Conservation (phyloP, 2,113 vertebrate species). For the Callorhinus ursinus region DNA sequence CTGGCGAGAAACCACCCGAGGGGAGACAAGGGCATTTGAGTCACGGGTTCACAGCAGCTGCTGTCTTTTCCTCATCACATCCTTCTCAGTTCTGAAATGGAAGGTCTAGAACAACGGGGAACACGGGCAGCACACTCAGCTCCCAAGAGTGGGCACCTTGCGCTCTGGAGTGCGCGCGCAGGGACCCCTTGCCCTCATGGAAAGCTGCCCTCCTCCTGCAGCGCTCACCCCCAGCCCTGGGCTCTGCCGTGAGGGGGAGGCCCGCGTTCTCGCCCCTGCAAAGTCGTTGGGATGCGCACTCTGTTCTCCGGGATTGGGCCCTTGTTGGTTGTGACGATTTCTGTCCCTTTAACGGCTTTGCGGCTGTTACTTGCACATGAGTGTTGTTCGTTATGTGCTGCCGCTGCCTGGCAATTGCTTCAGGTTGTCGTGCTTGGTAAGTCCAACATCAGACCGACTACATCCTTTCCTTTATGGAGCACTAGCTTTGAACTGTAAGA, state of each 20-base stretch:
- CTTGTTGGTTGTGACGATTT: background rate
- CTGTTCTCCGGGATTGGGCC: background rate
- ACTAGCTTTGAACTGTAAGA: background rate
- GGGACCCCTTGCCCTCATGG: background rate
- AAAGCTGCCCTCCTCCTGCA: background rate
- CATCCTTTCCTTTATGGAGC: background rate
- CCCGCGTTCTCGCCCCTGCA: background rate
- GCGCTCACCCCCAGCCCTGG: background rate
- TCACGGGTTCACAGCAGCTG: background rate
- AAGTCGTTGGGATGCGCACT: background rate
- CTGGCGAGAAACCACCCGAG: background rate
- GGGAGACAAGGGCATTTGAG: background rate
- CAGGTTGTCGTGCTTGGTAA: background rate
- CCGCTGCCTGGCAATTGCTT: background rate
- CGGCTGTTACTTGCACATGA: background rate
- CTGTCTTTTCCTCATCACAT: background rate
- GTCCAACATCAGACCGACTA: slow-evolving; percentile 17
- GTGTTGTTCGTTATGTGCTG: background rate
- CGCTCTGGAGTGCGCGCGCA: background rate
- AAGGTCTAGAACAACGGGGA: slow-evolving; percentile 9
- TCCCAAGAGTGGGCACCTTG: background rate
- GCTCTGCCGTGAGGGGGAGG: background rate
- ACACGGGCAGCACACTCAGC: background rate
- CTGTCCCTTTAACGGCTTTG: background rate
- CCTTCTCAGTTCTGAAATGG: background rate